Evolutionary conservation across 2,888 invertebrate genomes (phyloP).

Genomic region (Onthophagus sagittarius): DNA sequence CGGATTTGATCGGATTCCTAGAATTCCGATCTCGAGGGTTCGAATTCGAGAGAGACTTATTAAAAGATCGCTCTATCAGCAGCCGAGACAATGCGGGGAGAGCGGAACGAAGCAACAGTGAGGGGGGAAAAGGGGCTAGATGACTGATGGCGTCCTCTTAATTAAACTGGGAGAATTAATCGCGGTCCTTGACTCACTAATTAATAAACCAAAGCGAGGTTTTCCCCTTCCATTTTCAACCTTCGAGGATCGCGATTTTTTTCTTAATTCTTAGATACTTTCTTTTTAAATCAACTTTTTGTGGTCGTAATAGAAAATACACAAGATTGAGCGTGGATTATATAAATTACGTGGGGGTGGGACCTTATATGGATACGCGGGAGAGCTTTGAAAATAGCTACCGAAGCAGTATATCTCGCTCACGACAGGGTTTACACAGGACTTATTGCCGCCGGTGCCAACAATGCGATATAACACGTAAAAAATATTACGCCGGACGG

Average conservation of each 20-base stretch:
- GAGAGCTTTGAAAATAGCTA: not conserved
- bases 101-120: not conserved
- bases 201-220: slow-evolving; percentile 40
- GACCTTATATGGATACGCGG: not conserved
- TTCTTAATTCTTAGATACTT: too few species aligned
- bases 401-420: not conserved
- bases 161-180: slow-evolving; percentile 44
- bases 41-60: slow-evolving; percentile 36
- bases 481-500: not conserved
- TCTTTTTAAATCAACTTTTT: not conserved
- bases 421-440: not conserved
- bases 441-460: not conserved
- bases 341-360: not conserved
- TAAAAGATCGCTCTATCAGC: slow-evolving; percentile 47
- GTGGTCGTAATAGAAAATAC: not conserved
- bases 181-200: slow-evolving; percentile 41
- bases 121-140: slow-evolving; percentile 23
- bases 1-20: slow-evolving; percentile 39
- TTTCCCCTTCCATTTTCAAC: slow-evolving; percentile 27
- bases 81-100: slow-evolving; percentile 35
- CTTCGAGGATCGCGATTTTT: not conserved
- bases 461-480: not conserved
- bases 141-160: slow-evolving; percentile 43
- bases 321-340: not conserved
- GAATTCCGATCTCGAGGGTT: slow-evolving; percentile 29